Evolutionary conservation across 1,140 invertebrate species (phyloP).

Genomic region (Delia radicum): DNA sequence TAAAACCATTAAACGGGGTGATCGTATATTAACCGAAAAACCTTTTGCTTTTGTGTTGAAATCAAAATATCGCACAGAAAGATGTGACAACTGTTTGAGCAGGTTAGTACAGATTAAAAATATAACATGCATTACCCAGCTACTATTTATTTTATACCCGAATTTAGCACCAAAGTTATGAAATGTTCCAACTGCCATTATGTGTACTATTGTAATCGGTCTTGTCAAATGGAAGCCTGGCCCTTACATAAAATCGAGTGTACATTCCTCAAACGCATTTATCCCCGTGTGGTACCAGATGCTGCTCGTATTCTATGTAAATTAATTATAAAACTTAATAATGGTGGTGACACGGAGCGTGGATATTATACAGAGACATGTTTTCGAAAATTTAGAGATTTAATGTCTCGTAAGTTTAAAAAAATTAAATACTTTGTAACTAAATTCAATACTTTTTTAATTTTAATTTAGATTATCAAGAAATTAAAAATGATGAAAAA

Average conservation of each 20-base stretch:
- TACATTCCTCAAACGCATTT: slow-evolving; percentile 65
- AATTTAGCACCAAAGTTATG: slow-evolving; percentile 63
- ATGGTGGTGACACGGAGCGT: slow-evolving; percentile 65
- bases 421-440: too few relatives aligned
- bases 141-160: slow-evolving; percentile 25
- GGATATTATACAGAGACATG: slow-evolving; percentile 67
- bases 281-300: slow-evolving; percentile 70
- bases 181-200: slow-evolving; percentile 81
- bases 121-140: background rate
- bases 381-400: slow-evolving; percentile 75
- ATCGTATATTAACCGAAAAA: slow-evolving; percentile 60
- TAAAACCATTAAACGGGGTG: slow-evolving; percentile 48
- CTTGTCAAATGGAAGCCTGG: slow-evolving; percentile 77
- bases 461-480: slow-evolving; percentile 66
- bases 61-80: slow-evolving; percentile 60
- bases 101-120: slow-evolving; percentile 57
- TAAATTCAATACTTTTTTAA: too few relatives aligned
- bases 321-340: slow-evolving; percentile 69
- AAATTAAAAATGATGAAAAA: slow-evolving; percentile 70
- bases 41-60: slow-evolving; percentile 65
- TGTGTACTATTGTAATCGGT: slow-evolving; percentile 73
- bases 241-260: slow-evolving; percentile 77
- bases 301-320: slow-evolving; percentile 71
- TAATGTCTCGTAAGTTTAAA: slow-evolving; percentile 81
- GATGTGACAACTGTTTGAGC: slow-evolving; percentile 66